A percentile compares a stretch with the other conserved stretches of the same genome.
phyloP scores from a whole-genome alignment of 2,113 vertebrate genomes.

The Arizona elegans region DNA sequence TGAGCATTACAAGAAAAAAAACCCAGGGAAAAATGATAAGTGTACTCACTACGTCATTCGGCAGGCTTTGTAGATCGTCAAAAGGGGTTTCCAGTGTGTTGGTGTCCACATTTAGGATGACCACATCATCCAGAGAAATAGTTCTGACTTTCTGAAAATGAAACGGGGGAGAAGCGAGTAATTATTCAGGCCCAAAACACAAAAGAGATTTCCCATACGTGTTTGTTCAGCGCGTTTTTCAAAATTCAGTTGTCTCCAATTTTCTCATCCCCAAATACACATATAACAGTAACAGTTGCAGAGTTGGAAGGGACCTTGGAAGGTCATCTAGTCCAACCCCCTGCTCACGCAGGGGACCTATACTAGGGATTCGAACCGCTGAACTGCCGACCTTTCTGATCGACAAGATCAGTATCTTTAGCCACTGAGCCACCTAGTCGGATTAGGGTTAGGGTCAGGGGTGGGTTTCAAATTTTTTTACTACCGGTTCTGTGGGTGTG shows the following conservation, averaged over 20 bases:
- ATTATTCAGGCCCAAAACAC: not conserved
- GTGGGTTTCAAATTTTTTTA: too few relatives aligned
- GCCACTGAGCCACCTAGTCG: too few relatives aligned
- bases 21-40: not conserved
- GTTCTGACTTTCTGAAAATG: constrained; percentile 82
- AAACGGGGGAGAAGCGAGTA: constrained; percentile 21
- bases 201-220: not conserved
- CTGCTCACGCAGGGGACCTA: too few relatives aligned
- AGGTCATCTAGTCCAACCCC: too few relatives aligned
- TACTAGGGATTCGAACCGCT: too few relatives aligned
- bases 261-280: not conserved
- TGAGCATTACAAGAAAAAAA: not conserved
- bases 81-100: constrained; percentile 95
- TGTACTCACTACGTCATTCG: constrained; percentile 88
- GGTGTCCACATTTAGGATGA: constrained; percentile 94
- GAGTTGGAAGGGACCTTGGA: too few relatives aligned
- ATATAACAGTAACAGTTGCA: not conserved
- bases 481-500: too few relatives aligned
- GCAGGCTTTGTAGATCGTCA: constrained; percentile 93
- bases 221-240: not conserved
- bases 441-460: too few relatives aligned
- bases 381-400: too few relatives aligned
- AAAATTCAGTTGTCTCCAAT: not conserved
- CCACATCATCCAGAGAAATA: constrained; percentile 85
- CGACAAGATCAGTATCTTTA: too few relatives aligned